Conservation (phyloP, 2,113 vertebrate species). For the Phyllostomus discolor region DNA sequence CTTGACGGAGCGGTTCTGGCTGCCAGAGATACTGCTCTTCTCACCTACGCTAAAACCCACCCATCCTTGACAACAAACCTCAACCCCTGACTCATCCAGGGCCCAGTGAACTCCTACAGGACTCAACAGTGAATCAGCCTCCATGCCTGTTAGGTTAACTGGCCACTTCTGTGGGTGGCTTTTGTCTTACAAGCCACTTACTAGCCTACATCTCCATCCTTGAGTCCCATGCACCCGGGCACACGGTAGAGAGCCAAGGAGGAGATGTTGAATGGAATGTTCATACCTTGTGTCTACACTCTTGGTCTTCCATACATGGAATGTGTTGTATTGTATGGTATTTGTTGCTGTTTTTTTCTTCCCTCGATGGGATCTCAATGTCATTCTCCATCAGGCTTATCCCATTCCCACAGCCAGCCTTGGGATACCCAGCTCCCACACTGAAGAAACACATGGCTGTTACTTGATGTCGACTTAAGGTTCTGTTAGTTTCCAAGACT, state of each 20-base stretch:
- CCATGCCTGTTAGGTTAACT: background rate
- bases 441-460: background rate
- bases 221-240: background rate
- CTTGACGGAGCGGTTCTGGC: background rate
- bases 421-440: constrained; percentile 18
- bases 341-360: background rate
- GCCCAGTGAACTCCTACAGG: background rate
- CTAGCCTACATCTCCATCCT: background rate
- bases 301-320: background rate
- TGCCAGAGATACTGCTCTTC: background rate
- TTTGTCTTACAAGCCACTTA: background rate
- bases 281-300: background rate
- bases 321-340: background rate
- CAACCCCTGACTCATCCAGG: background rate
- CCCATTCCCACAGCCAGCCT: constrained; percentile 25
- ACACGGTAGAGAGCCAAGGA: background rate
- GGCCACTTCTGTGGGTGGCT: background rate
- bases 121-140: background rate
- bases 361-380: background rate
- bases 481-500: constrained; percentile 3
- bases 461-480: background rate
- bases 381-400: constrained; percentile 24
- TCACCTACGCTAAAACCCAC: background rate
- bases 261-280: background rate
- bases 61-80: background rate